Evolutionary conservation across 1,140 invertebrate genomes (phyloP).

Genomic region (Leptopilina boulardi): DNA sequence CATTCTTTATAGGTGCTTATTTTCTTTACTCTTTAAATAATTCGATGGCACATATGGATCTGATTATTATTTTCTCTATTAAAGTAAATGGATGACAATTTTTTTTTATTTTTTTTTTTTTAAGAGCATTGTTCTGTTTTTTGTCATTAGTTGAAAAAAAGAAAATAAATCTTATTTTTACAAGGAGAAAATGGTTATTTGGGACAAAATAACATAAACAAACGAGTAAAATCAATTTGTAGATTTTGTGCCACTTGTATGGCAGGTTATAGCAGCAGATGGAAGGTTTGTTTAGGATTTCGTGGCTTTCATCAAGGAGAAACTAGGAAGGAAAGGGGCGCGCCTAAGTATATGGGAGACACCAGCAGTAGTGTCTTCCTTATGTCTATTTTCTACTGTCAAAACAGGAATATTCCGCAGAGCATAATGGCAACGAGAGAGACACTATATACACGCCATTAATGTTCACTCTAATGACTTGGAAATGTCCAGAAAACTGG

Average conservation of each 20-base stretch:
- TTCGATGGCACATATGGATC: neutral
- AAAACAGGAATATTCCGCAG: constrained; percentile 33
- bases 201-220: constrained; percentile 12
- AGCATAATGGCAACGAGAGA: constrained; percentile 14
- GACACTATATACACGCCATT: neutral
- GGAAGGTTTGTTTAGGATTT: constrained; percentile 44
- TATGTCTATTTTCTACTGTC: constrained; percentile 27
- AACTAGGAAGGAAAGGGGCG: constrained; percentile 7
- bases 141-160: neutral
- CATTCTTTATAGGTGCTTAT: neutral
- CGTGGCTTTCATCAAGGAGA: constrained; percentile 32
- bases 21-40: neutral
- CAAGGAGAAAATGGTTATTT: neutral
- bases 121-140: neutral
- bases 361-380: constrained; percentile 47
- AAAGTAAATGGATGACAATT: neutral
- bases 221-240: constrained; percentile 28
- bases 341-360: constrained; percentile 33
- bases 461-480: neutral
- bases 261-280: neutral
- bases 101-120: too few species aligned
- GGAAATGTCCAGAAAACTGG: constrained; percentile 6
- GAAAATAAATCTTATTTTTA: constrained; percentile 14
- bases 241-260: neutral
- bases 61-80: neutral